phyloP scores from a whole-genome alignment of 2,888 invertebrate genomes.

The Tinea pellionella region DNA sequence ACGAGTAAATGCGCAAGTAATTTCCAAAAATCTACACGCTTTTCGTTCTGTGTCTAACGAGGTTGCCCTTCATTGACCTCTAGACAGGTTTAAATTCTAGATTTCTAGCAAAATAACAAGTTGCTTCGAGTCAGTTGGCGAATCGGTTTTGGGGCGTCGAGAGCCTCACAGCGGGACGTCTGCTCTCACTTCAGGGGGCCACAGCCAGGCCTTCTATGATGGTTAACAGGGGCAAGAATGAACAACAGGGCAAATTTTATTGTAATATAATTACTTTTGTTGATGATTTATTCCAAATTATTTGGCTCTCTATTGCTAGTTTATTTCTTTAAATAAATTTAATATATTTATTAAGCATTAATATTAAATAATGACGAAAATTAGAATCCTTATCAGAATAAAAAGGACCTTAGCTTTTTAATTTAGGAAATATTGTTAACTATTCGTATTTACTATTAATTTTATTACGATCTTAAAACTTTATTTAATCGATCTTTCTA shows the following conservation, averaged over 20 bases:
- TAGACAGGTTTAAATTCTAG: not conserved
- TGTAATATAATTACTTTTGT: not conserved
- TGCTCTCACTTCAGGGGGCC: not conserved
- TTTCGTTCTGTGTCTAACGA: not conserved
- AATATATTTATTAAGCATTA: too few relatives aligned
- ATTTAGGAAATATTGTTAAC: too few relatives aligned
- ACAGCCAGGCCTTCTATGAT: not conserved
- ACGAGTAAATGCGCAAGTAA: not conserved
- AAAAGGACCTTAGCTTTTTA: too few relatives aligned
- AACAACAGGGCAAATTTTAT: not conserved
- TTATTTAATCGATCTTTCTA: too few relatives aligned
- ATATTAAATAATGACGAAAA: too few relatives aligned
- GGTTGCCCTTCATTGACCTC: not conserved
- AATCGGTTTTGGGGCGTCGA: slow-evolving; percentile 6
- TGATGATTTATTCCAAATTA: too few relatives aligned
- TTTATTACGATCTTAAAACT: too few relatives aligned
- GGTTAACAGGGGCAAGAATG: not conserved
- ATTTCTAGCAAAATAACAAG: not conserved
- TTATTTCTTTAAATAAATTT: too few relatives aligned
- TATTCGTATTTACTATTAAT: too few relatives aligned
- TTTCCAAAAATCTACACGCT: not conserved
- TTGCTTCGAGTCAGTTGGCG: not conserved
- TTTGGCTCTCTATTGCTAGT: too few relatives aligned
- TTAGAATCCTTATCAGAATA: too few relatives aligned
- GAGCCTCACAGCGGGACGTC: not conserved